Base-by-base conservation (phyloP, 2,888 invertebrate genomes). In the Drosophila histrio region DNA sequence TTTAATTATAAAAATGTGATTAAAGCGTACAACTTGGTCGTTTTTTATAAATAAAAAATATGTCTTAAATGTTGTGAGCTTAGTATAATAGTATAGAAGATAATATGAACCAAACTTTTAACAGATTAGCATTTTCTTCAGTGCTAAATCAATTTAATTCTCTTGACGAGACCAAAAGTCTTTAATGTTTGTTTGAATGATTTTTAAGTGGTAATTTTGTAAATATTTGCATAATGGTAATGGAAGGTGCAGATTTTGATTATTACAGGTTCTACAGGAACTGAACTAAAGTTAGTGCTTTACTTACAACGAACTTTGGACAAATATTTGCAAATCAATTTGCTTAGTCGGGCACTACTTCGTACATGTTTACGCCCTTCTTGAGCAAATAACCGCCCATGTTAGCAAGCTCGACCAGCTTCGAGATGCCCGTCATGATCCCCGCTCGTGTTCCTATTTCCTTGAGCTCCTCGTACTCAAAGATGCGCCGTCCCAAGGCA, bases 301-400 rank as follows among this genome's bases (percentile, higher is more conserved):
- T 70, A 49, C 44, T 28, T 50, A 43, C 58, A 57, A 30, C 41
- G 17, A 56, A 39, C 24, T 74, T 36, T 57, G 17, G 11, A 49
- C 28, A 56, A 77, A 69, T 80, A 75, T 86, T 77, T 64, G 26
- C 46, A 21, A 21, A 36, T 38, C 50, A 50, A 52, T 46, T 66
- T 61, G 43, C 15, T 82, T 67, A 91, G 62, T 91, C 92, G 52
- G 92, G 92, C 72, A 93, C 92, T 61, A 95, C 92, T 92, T 96
- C 95, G 87, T 96, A 97, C 50, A 94, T 92, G 87, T 95, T 94
- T 13, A 94, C 93, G 1, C 95, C 96, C 91, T 96, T 97, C 87
- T 97, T 95, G 72, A 98, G 92, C 72, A 98, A 92, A 92, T 95
- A 96, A 8, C 98, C 97, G 90, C 97, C 96, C 80, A 95, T 93